These are phyloP conservation scores for Coreoperca whiteheadi DNA, from an alignment of 2,113 vertebrate species.

Conservation along the genomic window DNA sequence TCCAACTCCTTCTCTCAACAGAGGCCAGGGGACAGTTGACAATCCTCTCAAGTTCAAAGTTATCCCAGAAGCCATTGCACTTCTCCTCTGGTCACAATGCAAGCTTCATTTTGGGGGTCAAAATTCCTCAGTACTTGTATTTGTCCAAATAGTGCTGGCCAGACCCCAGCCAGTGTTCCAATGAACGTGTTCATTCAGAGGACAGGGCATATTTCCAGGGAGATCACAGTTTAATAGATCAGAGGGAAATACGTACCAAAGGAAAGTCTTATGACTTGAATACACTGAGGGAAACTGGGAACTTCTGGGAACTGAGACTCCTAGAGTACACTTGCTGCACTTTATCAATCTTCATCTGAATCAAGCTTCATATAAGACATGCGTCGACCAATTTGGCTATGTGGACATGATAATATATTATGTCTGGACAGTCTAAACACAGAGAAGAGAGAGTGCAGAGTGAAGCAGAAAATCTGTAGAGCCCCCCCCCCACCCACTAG, in stretches of 20 bases:
- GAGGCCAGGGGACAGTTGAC: conserved; percentile 62
- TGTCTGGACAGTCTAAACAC: background rate
- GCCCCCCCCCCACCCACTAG: conserved; percentile 63
- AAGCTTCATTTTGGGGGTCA: conserved; percentile 60
- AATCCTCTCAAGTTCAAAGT: conserved; percentile 73
- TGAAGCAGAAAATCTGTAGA: conserved; percentile 50
- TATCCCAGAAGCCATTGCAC: conserved; percentile 65
- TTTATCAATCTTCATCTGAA: too few relatives aligned
- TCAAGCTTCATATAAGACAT: background rate
- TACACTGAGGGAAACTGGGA: conserved; percentile 25
- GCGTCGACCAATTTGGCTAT: background rate
- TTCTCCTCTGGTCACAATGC: conserved; percentile 40
- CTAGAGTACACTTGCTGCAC: background rate
- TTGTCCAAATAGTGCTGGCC: conserved; percentile 76
- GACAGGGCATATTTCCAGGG: conserved; percentile 75
- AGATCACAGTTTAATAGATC: conserved; percentile 76
- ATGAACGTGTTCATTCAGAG: conserved; percentile 73
- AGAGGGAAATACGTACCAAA: conserved; percentile 62
- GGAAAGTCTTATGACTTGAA: conserved; percentile 66
- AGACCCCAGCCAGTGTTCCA: conserved; percentile 72
- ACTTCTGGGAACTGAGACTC: conserved; percentile 15
- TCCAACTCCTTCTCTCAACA: conserved; percentile 49
- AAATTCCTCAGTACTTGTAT: conserved; percentile 77
- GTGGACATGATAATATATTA: background rate
- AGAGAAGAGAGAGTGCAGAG: background rate